Evolutionary conservation across 2,888 invertebrate species (phyloP).

Genomic region (Cryptus armator): DNA sequence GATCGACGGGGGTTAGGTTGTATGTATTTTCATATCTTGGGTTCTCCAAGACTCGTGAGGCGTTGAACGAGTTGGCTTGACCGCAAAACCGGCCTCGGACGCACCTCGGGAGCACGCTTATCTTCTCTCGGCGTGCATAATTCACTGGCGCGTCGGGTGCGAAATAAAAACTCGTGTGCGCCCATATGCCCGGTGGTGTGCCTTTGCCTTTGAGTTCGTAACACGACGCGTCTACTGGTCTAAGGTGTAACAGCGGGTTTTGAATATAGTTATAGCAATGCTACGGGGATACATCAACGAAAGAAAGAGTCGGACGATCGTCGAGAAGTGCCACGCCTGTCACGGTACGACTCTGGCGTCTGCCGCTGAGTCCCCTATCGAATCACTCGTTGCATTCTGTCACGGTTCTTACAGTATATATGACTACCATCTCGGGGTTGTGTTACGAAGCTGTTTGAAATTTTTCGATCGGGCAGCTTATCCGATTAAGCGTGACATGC

Average conservation of each 20-base stretch:
- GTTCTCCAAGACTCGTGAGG: constrained; percentile 23
- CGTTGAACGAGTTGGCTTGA: constrained; percentile 34
- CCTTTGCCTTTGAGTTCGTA: neutral
- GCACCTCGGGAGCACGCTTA: constrained; percentile 27
- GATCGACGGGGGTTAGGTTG: neutral
- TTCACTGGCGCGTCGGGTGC: constrained; percentile 62
- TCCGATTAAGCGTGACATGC: constrained; percentile 80
- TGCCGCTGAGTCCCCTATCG: constrained; percentile 49
- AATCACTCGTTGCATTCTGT: constrained; percentile 54
- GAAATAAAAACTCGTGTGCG: constrained; percentile 46
- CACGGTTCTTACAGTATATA: constrained; percentile 33
- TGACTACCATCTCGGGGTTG: neutral
- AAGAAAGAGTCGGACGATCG: constrained; percentile 36
- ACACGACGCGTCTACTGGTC: constrained; percentile 24
- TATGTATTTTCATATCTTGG: constrained; percentile 29
- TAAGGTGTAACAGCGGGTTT: constrained; percentile 7
- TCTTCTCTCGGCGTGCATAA: constrained; percentile 68
- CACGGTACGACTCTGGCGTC: constrained; percentile 37
- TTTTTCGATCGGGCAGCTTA: constrained; percentile 76
- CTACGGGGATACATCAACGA: constrained; percentile 5
- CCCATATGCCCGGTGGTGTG: neutral
- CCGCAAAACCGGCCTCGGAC: constrained; percentile 42
- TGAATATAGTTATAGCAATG: constrained; percentile 2
- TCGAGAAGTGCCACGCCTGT: constrained; percentile 48
- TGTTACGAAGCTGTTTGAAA: constrained; percentile 45